Base-by-base conservation (phyloP, 2,797 vertebrate species). In the Macroramphosus scolopax region DNA sequence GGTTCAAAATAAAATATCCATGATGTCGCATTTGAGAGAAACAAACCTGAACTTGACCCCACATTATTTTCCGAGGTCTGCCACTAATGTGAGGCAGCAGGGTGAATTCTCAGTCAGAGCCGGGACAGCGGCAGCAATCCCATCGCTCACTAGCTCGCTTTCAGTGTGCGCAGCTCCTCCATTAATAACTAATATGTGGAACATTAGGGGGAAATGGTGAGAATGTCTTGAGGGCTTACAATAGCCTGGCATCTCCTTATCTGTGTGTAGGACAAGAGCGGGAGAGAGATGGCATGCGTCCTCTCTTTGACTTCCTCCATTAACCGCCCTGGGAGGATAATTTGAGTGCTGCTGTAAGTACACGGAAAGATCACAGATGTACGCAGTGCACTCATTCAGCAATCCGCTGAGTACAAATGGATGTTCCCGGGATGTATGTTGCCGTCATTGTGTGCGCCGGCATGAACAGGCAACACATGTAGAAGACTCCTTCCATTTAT, bases 111-210 rank as follows among this genome's bases (percentile, higher is more conserved):
- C 28, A 48, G 45, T 37, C 44, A 7, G 33, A 32, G 37, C 35
- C 22, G 47, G 46, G 62, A 72, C 37, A 18, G 20, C 14, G 51
- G 26, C 52, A 43, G 65, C 64, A 54, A 53, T 79, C 77, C 70
- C 70, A 65, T 58, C 36, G 62, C 68, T 77, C 71, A 62, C 78
- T 48, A 43, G 65, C 81, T 87, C 76, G 59, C 61, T 78, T 78
- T 82, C 78, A 75, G 62, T 62, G 33, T 51, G 52, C 56, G 59
- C 58, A 73, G 69, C 61, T 54, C 64, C 65, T 67, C 77, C 80
- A 82, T 87, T 82, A 85, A 87, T 83, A 87, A 82, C 82, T 78
- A 85, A 86, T 82, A 82, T 71, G 68, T 64, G 64, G 68, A 78
- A 76, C 79, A 83, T 87, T 81, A 81, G 61, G 67, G 59, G 64